Evolutionary conservation across 2,113 vertebrate species (phyloP).

Genomic region (Petaurus breviceps): DNA sequence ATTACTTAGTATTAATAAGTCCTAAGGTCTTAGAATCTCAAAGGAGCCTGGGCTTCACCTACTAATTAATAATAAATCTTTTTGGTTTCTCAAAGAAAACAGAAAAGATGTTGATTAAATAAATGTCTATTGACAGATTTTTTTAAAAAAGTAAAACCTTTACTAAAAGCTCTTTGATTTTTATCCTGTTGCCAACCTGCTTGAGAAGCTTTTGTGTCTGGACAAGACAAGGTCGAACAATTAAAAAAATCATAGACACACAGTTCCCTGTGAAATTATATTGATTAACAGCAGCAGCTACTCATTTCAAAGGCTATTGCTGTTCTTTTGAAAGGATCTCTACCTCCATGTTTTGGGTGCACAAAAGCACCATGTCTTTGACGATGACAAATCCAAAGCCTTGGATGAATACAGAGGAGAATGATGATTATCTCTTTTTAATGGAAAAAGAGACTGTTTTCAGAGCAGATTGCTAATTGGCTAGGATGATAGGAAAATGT

Average conservation of each 20-base stretch:
- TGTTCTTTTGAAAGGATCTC: constrained; percentile 75
- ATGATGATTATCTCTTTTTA: constrained; percentile 52
- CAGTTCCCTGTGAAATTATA: constrained; percentile 76
- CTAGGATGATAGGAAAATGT: constrained; percentile 57
- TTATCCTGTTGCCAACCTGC: constrained; percentile 58
- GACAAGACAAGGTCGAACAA: constrained; percentile 71
- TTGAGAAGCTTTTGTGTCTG: constrained; percentile 54
- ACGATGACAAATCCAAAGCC: constrained; percentile 73
- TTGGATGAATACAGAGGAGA: constrained; percentile 65
- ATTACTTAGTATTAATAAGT: not conserved
- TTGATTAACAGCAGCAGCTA: constrained; percentile 68
- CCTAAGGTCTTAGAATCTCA: not conserved
- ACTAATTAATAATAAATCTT: not conserved
- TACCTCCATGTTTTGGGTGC: constrained; percentile 71
- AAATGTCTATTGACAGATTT: not conserved
- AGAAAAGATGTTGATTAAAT: not conserved
- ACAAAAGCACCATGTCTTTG: constrained; percentile 58
- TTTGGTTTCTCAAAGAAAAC: not conserved
- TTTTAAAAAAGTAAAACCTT: not conserved
- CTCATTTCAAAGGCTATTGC: constrained; percentile 69
- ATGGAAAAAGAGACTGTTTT: constrained; percentile 33
- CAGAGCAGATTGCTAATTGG: constrained; percentile 72
- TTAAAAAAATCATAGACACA: constrained; percentile 58
- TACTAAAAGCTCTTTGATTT: constrained; percentile 48
- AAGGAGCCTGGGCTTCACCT: not conserved